Percentiles rank a stretch among this genome's conserved stretches.
Conservation (phyloP, 2,888 invertebrate genomes). For the Polyommatus icarus region DNA sequence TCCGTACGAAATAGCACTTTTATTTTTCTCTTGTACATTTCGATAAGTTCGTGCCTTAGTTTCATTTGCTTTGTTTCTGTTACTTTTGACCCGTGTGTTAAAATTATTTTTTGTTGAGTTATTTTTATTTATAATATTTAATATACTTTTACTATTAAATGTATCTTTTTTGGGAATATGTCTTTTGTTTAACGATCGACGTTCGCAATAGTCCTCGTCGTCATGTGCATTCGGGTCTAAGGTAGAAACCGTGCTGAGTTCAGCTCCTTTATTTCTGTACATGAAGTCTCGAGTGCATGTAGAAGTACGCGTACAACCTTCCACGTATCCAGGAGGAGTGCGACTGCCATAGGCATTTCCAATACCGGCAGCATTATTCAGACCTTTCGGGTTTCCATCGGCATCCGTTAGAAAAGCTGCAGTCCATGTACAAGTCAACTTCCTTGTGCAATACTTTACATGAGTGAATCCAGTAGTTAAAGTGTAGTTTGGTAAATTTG, state of each 20-base stretch:
- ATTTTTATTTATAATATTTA: not conserved
- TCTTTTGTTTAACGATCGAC: conserved; percentile 58
- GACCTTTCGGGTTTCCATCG: conserved; percentile 44
- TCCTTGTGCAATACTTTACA: conserved; percentile 64
- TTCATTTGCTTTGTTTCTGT: conserved; percentile 1
- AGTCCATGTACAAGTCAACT: conserved; percentile 73
- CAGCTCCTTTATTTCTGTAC: conserved; percentile 61
- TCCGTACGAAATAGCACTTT: conserved; percentile 45
- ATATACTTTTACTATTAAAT: conserved; percentile 35
- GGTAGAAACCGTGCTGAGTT: conserved; percentile 42
- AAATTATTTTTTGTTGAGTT: conserved; percentile 11
- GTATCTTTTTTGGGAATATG: conserved; percentile 45
- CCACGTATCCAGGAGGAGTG: conserved; percentile 69
- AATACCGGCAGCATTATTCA: conserved; percentile 41
- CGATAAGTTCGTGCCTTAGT: conserved; percentile 10
- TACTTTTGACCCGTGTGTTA: not conserved
- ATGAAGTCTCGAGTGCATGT: conserved; percentile 68
- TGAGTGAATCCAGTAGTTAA: conserved; percentile 58
- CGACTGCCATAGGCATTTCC: conserved; percentile 51
- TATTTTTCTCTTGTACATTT: conserved; percentile 35
- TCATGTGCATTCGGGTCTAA: conserved; percentile 41
- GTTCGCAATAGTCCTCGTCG: conserved; percentile 72
- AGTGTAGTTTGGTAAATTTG: conserved; percentile 48
- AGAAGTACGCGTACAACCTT: conserved; percentile 69
- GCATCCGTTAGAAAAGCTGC: conserved; percentile 50